These are phyloP conservation scores for Zygogramma bicolorata DNA, from an alignment of 2,888 invertebrate species.

Conservation along the genomic window DNA sequence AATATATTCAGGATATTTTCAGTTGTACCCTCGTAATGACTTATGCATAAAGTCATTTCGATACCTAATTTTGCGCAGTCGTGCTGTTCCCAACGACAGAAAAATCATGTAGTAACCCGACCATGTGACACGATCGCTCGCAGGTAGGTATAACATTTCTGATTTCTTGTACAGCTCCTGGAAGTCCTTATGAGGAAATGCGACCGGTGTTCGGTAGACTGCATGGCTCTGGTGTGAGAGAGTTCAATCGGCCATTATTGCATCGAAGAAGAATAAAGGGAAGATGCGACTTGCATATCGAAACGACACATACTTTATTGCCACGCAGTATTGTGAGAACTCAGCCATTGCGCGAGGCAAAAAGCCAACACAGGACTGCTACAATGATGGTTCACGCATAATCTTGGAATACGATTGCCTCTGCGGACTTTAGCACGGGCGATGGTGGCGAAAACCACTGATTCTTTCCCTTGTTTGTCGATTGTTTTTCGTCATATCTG, in stretches of 20 bases:
- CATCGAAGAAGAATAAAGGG: slow-evolving; percentile 63
- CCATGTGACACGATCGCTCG: slow-evolving; percentile 36
- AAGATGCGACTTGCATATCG: slow-evolving; percentile 65
- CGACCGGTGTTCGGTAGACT: slow-evolving; percentile 59
- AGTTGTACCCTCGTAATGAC: background rate
- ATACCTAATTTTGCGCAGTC: background rate
- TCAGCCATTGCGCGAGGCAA: slow-evolving; percentile 34
- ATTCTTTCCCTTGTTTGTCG: no score
- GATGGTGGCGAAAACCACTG: background rate
- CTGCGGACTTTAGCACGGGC: background rate
- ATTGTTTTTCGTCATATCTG: no score
- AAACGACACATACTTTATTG: slow-evolving; percentile 62
- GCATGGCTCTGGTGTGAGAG: slow-evolving; percentile 65
- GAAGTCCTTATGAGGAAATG: slow-evolving; percentile 62
- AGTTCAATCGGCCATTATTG: slow-evolving; percentile 64
- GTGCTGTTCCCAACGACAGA: background rate
- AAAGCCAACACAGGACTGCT: slow-evolving; percentile 42
- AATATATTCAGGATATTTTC: no score
- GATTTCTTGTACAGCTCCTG: slow-evolving; percentile 54
- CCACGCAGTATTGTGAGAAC: slow-evolving; percentile 63
- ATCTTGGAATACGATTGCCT: slow-evolving; percentile 46
- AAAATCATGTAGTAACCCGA: slow-evolving; percentile 20
- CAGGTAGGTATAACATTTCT: slow-evolving; percentile 55
- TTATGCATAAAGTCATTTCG: background rate
- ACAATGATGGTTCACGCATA: slow-evolving; percentile 50